Percentiles rank a stretch among this genome's conserved stretches.
Conservation (phyloP, 2,888 invertebrate species). For the Erebia epiphron region DNA sequence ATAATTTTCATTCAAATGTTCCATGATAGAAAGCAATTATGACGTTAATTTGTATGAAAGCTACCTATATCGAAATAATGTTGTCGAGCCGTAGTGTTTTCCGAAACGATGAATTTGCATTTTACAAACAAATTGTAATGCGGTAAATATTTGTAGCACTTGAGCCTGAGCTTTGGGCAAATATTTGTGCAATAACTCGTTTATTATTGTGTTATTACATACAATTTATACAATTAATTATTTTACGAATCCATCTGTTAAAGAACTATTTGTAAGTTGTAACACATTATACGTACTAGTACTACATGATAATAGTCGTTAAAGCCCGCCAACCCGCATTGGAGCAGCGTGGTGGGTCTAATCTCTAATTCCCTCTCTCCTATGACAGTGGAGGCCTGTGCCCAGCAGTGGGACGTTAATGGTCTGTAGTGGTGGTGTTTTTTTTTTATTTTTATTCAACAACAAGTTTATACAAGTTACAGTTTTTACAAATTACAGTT, state of each 20-base stretch:
- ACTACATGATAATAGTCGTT: too few species aligned
- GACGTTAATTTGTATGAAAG: slow-evolving; percentile 15
- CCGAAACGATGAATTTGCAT: slow-evolving; percentile 30
- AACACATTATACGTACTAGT: too few species aligned
- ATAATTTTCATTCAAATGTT: slow-evolving; percentile 8
- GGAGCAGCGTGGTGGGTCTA: too few species aligned
- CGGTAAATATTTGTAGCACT: slow-evolving; percentile 29
- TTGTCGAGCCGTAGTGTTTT: slow-evolving; percentile 16
- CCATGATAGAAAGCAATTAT: slow-evolving; percentile 16
- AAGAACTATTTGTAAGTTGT: too few species aligned
- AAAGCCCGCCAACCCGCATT: too few species aligned
- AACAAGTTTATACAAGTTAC: too few species aligned
- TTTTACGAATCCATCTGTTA: background rate
- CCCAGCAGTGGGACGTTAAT: too few species aligned
- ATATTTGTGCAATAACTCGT: slow-evolving; percentile 17
- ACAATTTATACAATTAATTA: background rate
- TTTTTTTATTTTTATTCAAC: too few species aligned
- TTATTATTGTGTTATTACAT: background rate
- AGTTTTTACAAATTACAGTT: too few species aligned
- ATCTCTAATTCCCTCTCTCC: too few species aligned
- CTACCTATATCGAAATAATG: slow-evolving; percentile 18
- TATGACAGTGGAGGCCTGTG: too few species aligned
- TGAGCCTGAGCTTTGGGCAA: slow-evolving; percentile 22
- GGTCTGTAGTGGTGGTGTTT: too few species aligned
- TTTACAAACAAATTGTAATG: slow-evolving; percentile 30